Evolutionary conservation across 1,140 invertebrate genomes (phyloP).

Genomic region (Drosophila bipectinata): DNA sequence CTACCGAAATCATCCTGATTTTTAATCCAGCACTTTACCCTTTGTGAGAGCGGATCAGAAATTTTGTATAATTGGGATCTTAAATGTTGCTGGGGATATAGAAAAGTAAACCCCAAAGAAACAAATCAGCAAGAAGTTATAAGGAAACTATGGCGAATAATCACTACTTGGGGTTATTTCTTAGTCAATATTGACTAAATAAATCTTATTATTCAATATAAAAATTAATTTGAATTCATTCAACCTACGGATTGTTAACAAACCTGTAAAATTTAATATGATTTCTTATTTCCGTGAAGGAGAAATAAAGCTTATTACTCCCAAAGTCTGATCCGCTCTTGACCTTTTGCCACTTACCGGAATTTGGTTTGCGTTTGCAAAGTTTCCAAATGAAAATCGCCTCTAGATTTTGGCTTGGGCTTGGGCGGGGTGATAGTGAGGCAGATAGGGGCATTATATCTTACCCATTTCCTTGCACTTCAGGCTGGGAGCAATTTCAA

Average conservation of each 20-base stretch:
- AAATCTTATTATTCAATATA: too few relatives aligned
- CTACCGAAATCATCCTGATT: slow-evolving; percentile 16
- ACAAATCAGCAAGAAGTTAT: too few relatives aligned
- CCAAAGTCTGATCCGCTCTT: slow-evolving; percentile 1
- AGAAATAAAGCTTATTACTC: background rate
- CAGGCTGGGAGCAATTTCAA: slow-evolving; percentile 36
- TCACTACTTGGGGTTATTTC: too few relatives aligned
- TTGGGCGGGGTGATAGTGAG: background rate
- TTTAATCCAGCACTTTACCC: slow-evolving; percentile 22
- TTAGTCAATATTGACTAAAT: too few relatives aligned
- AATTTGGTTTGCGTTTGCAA: slow-evolving; percentile 2
- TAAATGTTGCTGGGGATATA: slow-evolving; percentile 1
- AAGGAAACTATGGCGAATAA: too few relatives aligned
- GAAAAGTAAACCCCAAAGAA: background rate
- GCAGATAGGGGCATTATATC: slow-evolving; percentile 2
- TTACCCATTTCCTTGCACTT: background rate
- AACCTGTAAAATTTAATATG: background rate
- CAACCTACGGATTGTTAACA: too few relatives aligned
- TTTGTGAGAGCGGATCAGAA: slow-evolving; percentile 16
- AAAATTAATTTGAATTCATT: too few relatives aligned
- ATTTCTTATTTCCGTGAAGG: background rate
- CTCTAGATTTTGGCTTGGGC: background rate
- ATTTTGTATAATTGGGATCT: slow-evolving; percentile 14
- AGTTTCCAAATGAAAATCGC: slow-evolving; percentile 4
- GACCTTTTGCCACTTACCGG: background rate